phyloP scores from a whole-genome alignment of 2,113 vertebrate genomes.

The Heloderma charlesbogerti region DNA sequence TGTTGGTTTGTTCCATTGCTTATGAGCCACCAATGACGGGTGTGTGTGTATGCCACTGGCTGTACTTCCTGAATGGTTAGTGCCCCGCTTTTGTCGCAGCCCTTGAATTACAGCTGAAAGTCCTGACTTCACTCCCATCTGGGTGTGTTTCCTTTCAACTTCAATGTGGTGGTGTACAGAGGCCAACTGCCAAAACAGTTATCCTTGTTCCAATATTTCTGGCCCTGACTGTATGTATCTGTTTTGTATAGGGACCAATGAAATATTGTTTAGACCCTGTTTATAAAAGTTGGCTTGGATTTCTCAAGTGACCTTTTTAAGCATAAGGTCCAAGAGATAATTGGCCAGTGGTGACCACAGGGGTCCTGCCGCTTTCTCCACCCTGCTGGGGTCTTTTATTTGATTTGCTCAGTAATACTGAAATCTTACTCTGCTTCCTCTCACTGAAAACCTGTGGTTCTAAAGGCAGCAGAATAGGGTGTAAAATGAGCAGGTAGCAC shows the following conservation, averaged over 20 bases:
- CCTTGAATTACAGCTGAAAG: no score
- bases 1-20: no score
- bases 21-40: no score
- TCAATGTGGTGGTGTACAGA: no score
- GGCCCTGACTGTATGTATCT: no score
- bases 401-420: not conserved
- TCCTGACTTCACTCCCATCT: no score
- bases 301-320: not conserved
- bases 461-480: not conserved
- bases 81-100: no score
- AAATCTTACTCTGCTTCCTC: not conserved
- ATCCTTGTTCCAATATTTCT: no score
- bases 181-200: no score
- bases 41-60: no score
- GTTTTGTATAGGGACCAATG: not conserved
- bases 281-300: not conserved
- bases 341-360: fast-evolving
- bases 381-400: not conserved
- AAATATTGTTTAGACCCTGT: not conserved
- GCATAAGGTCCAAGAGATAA: not conserved
- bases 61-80: no score
- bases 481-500: not conserved
- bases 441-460: not conserved
- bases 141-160: no score
- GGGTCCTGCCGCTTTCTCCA: fast-evolving